Percentiles rank a stretch among this genome's conserved stretches.
Conservation (phyloP, 2,797 vertebrate species). For the Hydrocynus forskahlii region DNA sequence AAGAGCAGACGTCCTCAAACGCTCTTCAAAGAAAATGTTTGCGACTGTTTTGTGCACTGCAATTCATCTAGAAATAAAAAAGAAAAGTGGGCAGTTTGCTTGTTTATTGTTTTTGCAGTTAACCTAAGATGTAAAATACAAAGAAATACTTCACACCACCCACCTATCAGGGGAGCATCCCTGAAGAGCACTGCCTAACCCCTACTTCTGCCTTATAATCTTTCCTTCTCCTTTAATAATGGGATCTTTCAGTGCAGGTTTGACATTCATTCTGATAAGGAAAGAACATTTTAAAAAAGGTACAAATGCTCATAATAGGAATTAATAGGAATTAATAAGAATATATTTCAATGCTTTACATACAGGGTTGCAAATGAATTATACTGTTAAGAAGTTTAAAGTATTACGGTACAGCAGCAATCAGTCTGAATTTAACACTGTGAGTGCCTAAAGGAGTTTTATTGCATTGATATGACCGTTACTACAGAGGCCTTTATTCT, state of each 20-base stretch:
- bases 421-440: background rate
- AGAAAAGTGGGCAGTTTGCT: background rate
- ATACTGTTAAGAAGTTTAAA: background rate
- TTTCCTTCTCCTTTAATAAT: background rate
- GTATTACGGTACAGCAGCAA: background rate
- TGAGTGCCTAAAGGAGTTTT: background rate
- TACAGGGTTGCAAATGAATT: too few relatives aligned
- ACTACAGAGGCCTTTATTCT: background rate
- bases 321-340: too few relatives aligned
- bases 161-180: background rate
- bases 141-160: background rate
- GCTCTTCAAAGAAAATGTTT: constrained; percentile 42
- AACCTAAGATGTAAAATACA: background rate
- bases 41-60: constrained; percentile 19
- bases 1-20: constrained; percentile 6
- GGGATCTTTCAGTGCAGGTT: background rate
- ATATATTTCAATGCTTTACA: too few relatives aligned
- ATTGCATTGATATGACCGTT: background rate
- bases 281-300: background rate
- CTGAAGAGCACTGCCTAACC: background rate
- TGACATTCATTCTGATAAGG: background rate
- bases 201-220: background rate
- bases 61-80: constrained; percentile 22
- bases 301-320: background rate
- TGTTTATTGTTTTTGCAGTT: constrained; percentile 3